Base-by-base conservation (phyloP, 2,888 invertebrate genomes). In the Drosophila formosana region DNA sequence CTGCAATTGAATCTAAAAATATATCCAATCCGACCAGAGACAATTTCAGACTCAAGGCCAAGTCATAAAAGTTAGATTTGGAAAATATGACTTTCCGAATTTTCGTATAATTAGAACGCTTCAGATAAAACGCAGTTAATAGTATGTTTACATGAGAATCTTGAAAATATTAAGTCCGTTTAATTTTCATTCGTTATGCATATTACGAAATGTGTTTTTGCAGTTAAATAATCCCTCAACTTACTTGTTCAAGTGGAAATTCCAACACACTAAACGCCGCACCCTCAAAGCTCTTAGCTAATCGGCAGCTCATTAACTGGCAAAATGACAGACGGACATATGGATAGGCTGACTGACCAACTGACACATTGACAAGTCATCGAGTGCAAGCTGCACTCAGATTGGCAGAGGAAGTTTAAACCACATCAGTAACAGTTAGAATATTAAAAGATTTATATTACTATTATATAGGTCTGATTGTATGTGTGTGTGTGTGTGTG, bases 251-350 rank as follows among this genome's bases (percentile, higher is more conserved):
- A 63, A 50, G 72, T 57, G 57, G 52, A 45, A 53, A 70, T 52
- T 23, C 52, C 57, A 49, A 46, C 41, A 47, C 28, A 60, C 50
- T 46, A 47, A 63, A 56, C 23, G 78, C 55, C 57, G 47, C 74
- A 74, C 78, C 74, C 73, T 73, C 55, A 50, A 52, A 50, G 72
- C 72, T 76, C 62, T 63, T 56, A 63, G 78, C 78, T 60, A 78
- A 78, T 73, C 74, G 66, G 6, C 62, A 53, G 45, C 47, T 57
- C 55, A 60, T 77, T 61, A 56, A 41, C 55, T 60, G 51, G 37
- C 56, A 56, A 18, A 60, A 18, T 30, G 72, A 41, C 55, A 6
- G 39, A 34, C 26, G 23, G 51, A 18, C n/a, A 7, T 41, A 34
- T 18, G 26, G 18, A 18, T 18, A 18, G 18, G 18, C 18, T 18